Evolutionary conservation across 2,113 vertebrate genomes (phyloP).

Genomic region (Eidolon helvum): DNA sequence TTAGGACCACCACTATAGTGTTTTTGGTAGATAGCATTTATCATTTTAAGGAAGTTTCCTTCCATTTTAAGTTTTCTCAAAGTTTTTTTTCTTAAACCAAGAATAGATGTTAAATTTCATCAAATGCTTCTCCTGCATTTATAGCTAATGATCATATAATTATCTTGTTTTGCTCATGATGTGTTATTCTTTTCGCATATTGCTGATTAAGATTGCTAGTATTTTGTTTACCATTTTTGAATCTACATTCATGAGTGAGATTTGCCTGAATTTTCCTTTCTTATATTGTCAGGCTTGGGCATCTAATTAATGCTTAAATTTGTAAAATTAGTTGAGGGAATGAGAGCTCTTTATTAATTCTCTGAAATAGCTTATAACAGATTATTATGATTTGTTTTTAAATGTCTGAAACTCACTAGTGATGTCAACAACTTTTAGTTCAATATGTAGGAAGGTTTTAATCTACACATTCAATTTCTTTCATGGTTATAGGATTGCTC

Average conservation of each 20-base stretch:
- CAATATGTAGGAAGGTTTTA: constrained; percentile 6
- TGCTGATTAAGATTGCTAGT: not conserved
- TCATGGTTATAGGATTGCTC: not conserved
- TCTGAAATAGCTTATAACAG: not conserved
- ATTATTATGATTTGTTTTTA: not conserved
- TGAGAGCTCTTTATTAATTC: not conserved
- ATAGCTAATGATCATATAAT: not conserved
- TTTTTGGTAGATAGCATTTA: not conserved
- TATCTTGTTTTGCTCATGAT: not conserved
- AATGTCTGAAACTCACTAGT: not conserved
- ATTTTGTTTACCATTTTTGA: not conserved
- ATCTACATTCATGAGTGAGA: not conserved
- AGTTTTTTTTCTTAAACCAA: not conserved
- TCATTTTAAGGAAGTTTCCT: not conserved
- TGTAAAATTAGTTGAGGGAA: not conserved
- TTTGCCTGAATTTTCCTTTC: not conserved
- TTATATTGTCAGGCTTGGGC: not conserved
- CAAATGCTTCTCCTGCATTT: not conserved
- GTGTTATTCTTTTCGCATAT: not conserved
- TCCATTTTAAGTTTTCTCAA: not conserved
- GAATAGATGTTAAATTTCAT: not conserved
- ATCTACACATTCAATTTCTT: not conserved
- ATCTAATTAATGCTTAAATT: not conserved
- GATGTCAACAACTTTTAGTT: not conserved
- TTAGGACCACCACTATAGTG: not conserved